Evolutionary conservation across 2,113 vertebrate genomes (phyloP), one percentile per base, ranked within the genome.

Genomic region (Oryzias celebensis): DNA sequence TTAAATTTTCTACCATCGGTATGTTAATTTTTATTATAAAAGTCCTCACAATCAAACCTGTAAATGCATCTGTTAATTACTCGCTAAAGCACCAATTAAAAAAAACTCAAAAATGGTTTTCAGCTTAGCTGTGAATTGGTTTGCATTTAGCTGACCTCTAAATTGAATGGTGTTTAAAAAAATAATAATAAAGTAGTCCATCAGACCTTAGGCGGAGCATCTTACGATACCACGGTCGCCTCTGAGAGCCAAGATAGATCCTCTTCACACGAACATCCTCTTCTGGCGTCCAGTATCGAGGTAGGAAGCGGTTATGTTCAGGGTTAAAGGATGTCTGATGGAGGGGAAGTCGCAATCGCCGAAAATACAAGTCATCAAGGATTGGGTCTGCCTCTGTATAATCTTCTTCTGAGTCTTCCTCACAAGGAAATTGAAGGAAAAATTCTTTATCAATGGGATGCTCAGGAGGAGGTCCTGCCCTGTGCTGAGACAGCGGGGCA

Each of bases 151-250:
- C 56, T 3, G 17, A 23, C 42, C 13, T 48, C 45, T 7, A 23
- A 14, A 47, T 31, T 48, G 5, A 36, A 3, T 44, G 53, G 63
- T 44, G 18, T 58, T 13, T 12, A 31, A 6, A 31, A 57, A 64
- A 36, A 36, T 8, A 2, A 3, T 20, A 20, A 20, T 20, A 20
- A 20, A 20, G 20, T 20, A 20, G 20, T 20, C 20, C 41, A 36
- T 51, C 31, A 95, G 91, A 97, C 95, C 95, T 96, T 90, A 96
- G 92, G 79, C 91, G 91, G 88, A 93, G 94, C 91, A 97, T 91
- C 83, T 95, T 93, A 86, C 91, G 95, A 90, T 97, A 98, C 96
- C 96, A 98, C 0, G 94, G 94, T 80, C 94, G 94, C 78, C 87
- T 92, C 89, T 90, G 92, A 41, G 92, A 93, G 73, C 91, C 92